Conservation (phyloP, 2,888 invertebrate species). For the Omphaloscelis lunosa region DNA sequence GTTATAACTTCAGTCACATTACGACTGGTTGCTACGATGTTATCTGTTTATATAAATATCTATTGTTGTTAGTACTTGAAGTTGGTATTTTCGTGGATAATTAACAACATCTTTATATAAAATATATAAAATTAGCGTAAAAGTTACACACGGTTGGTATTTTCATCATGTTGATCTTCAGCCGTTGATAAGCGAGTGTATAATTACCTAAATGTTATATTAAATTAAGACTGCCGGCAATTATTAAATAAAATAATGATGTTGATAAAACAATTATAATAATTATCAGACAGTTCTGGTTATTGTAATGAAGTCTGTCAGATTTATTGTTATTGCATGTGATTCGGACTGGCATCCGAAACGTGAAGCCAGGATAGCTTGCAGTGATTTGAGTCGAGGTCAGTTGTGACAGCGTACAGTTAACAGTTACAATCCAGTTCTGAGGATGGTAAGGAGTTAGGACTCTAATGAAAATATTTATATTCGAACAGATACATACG, state of each 20-base stretch:
- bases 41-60: slow-evolving; percentile 15
- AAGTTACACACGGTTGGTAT: slow-evolving; percentile 32
- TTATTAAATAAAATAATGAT: slow-evolving; percentile 35
- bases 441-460: background rate
- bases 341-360: background rate
- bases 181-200: slow-evolving; percentile 33
- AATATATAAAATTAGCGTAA: slow-evolving; percentile 1
- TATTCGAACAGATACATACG: background rate
- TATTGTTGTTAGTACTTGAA: slow-evolving; percentile 24
- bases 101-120: slow-evolving; percentile 8
- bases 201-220: slow-evolving; percentile 48
- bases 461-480: background rate
- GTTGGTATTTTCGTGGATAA: slow-evolving; percentile 23
- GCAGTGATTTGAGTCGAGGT: background rate
- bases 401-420: background rate
- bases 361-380: background rate
- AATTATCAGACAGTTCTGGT: slow-evolving; percentile 19
- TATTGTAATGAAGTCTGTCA: slow-evolving; percentile 12
- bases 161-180: slow-evolving; percentile 35
- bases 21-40: slow-evolving; percentile 7
- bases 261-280: slow-evolving; percentile 33
- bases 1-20: slow-evolving; percentile 23
- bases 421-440: background rate
- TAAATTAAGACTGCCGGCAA: slow-evolving; percentile 30
- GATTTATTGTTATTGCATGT: slow-evolving; percentile 6